Conservation (phyloP, 2,113 vertebrate genomes). For the Tupaia chinensis region DNA sequence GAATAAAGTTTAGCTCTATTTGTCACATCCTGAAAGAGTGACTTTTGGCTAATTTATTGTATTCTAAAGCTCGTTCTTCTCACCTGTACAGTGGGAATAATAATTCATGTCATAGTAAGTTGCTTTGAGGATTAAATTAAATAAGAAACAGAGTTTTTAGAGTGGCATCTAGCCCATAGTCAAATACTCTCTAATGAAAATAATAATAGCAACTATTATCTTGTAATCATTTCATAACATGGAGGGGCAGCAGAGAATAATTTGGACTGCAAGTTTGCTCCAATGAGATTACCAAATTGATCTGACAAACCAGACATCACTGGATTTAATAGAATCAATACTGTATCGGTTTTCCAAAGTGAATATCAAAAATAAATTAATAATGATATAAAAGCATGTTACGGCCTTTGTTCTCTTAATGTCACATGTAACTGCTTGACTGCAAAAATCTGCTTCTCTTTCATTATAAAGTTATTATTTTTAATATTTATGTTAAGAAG, state of each 20-base stretch:
- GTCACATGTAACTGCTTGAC: background rate
- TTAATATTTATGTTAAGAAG: background rate
- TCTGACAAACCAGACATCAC: constrained; percentile 13
- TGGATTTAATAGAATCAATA: background rate
- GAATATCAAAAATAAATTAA: background rate
- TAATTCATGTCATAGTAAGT: background rate
- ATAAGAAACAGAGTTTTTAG: background rate
- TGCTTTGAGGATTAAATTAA: constrained; percentile 2
- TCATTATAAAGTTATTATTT: background rate
- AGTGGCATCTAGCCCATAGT: background rate
- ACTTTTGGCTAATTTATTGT: background rate
- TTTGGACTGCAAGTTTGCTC: background rate
- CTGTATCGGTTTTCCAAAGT: background rate
- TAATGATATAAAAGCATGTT: background rate
- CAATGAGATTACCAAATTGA: background rate
- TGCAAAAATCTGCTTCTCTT: background rate
- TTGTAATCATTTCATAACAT: background rate
- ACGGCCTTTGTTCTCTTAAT: background rate
- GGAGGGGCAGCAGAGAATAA: background rate
- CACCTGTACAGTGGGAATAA: background rate
- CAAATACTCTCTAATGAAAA: background rate
- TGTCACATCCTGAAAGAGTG: background rate
- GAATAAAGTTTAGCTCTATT: background rate
- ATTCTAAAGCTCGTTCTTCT: constrained; percentile 12
- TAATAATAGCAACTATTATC: background rate